Evolutionary conservation across 2,797 vertebrate species (phyloP), one percentile per base, ranked within the genome.

Genomic region (Crax fasciolata): DNA sequence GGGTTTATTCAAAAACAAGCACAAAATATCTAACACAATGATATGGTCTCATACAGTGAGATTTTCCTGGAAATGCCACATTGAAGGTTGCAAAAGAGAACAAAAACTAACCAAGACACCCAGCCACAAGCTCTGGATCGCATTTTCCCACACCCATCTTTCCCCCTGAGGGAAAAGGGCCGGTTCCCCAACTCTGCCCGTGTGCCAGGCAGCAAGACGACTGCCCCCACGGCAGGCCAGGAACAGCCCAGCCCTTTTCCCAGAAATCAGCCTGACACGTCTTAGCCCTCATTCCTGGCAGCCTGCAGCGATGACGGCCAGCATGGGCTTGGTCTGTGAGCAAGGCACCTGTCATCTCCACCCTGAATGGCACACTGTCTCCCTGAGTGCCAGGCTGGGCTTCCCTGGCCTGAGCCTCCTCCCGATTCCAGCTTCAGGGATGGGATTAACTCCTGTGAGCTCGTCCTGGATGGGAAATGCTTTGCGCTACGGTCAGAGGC

Each of bases 181-280:
- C 2, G 8, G 15, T 32, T 52, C 9, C 39, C 28, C 1, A 1
- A 58, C 32, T 72, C 54, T 30, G 43, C n/a, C 73, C 75, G 58
- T 30, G 48, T 58, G 82, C 81, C 87, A 93, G 71, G 79, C 87
- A 88, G 91, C 32, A 28, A 32, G 48, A 44, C 73, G 24, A 12
- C 55, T 76, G 10, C 91, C 52, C 91, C 52, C 82, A 73, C 7
- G 2, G 76, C 76, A 78, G 87, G 71, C 44, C 13, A 0, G 85
- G 80, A 94, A 89, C 0, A 0, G 82, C 71, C 71, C 63, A 91
- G 63, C 71, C 85, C 80, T 90, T 11, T 96, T 93, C 89, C 79
- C 87, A 61, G 96, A 93, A 96, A 93, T 74, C 38, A 81, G 82
- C 58, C 62, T 59, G 73, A 93, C 71, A 63, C 78, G 15, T 82